Evolutionary conservation across 2,797 vertebrate genomes (phyloP).

Genomic region (Ctenosaura bakeri): DNA sequence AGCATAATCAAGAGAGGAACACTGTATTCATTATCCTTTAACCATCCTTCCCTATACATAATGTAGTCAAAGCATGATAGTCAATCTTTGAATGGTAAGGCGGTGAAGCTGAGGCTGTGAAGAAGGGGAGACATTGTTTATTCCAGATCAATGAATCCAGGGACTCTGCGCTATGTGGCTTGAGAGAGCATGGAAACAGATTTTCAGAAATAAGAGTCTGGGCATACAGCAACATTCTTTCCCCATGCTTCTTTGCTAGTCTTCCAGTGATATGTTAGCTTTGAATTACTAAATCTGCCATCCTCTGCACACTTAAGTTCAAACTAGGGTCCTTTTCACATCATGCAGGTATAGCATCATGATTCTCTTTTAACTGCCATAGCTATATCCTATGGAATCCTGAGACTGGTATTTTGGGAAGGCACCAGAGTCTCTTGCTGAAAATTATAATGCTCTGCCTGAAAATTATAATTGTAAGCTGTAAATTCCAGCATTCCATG

Average conservation of each 20-base stretch:
- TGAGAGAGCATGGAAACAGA: background rate
- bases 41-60: background rate
- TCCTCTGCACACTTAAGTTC: background rate
- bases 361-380: too few species aligned
- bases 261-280: background rate
- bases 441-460: too few species aligned
- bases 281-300: background rate
- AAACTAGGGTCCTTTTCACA: background rate
- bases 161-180: too few species aligned
- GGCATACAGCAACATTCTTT: background rate
- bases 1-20: background rate
- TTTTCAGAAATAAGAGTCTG: background rate
- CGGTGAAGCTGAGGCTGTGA: background rate
- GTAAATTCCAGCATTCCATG: too few species aligned
- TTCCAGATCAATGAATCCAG: background rate
- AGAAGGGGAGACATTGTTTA: background rate
- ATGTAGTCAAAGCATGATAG: background rate
- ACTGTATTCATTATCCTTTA: background rate
- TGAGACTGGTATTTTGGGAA: too few species aligned
- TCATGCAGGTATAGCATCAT: too few species aligned
- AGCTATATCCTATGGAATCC: too few species aligned
- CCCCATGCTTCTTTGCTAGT: background rate
- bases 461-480: too few species aligned
- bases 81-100: background rate
- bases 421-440: too few species aligned